Conservation (phyloP, 2,888 invertebrate species). For the Tipula unca region DNA sequence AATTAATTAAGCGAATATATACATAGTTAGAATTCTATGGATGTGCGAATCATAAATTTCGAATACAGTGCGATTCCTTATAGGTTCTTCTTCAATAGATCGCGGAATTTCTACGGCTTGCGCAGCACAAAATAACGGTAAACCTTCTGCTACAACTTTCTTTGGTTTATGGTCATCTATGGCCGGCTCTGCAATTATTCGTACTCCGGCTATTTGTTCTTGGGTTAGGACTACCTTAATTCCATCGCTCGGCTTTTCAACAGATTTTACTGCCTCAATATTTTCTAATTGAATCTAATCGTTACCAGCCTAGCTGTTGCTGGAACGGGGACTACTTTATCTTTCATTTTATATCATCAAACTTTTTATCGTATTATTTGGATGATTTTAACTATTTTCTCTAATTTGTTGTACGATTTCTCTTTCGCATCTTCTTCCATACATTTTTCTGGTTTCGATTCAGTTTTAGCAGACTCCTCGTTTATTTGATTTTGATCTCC, state of each 20-base stretch:
- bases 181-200: slow-evolving; percentile 19
- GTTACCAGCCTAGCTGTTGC: too few species aligned
- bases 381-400: too few species aligned
- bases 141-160: neutral
- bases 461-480: neutral
- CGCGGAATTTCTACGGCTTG: too few species aligned
- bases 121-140: too few species aligned
- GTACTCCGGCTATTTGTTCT: slow-evolving; percentile 16
- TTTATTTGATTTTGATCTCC: too few species aligned
- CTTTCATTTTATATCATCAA: too few species aligned
- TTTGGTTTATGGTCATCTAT: slow-evolving; percentile 21
- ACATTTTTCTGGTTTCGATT: neutral
- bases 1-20: neutral
- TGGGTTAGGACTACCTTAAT: neutral
- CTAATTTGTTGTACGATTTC: too few species aligned
- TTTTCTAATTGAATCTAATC: too few species aligned
- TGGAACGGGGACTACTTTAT: too few species aligned
- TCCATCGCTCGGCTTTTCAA: neutral
- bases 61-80: too few species aligned
- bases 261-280: too few species aligned
- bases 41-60: too few species aligned
- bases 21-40: neutral
- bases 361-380: neutral
- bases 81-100: neutral
- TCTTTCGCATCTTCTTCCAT: neutral